A percentile compares a stretch with the other conserved stretches of the same genome.
Evolutionary conservation across 2,113 vertebrate genomes (phyloP).

Genomic region (Mus pahari): DNA sequence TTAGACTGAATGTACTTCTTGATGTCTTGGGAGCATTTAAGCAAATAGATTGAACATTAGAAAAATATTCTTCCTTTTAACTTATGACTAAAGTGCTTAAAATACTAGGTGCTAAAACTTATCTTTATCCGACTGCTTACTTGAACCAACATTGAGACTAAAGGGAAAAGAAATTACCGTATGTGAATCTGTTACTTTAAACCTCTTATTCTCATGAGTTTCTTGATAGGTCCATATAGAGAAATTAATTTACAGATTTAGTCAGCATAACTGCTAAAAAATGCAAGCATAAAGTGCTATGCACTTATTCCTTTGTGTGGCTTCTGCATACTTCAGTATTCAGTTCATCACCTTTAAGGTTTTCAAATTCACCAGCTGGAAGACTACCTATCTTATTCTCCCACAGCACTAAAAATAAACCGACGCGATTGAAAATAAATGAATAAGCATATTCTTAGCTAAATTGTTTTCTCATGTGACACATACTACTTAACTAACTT

Average conservation of each 20-base stretch:
- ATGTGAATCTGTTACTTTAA: constrained; percentile 76
- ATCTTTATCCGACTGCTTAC: constrained; percentile 71
- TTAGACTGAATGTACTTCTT: constrained; percentile 16
- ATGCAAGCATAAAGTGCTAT: constrained; percentile 71
- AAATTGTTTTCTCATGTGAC: constrained; percentile 80
- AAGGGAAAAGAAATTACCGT: constrained; percentile 74
- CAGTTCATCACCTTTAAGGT: constrained; percentile 71
- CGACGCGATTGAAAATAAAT: constrained; percentile 75
- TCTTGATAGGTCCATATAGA: constrained; percentile 78
- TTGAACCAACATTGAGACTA: constrained; percentile 71
- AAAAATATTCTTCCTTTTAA: constrained; percentile 57
- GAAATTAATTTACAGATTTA: constrained; percentile 78
- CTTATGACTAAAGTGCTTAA: constrained; percentile 31
- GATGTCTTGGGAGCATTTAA: constrained; percentile 27
- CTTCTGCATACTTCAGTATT: constrained; percentile 79
- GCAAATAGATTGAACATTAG: constrained; percentile 49
- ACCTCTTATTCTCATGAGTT: constrained; percentile 77
- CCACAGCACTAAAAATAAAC: constrained; percentile 65
- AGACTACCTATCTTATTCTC: constrained; percentile 61
- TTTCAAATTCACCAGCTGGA: constrained; percentile 76
- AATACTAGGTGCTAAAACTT: constrained; percentile 59
- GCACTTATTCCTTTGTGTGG: constrained; percentile 75
- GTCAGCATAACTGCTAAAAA: constrained; percentile 80
- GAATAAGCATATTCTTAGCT: constrained; percentile 79
- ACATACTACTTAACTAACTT: constrained; percentile 71